phyloP scores from a whole-genome alignment of 2,113 vertebrate genomes.

The Indri indri region DNA sequence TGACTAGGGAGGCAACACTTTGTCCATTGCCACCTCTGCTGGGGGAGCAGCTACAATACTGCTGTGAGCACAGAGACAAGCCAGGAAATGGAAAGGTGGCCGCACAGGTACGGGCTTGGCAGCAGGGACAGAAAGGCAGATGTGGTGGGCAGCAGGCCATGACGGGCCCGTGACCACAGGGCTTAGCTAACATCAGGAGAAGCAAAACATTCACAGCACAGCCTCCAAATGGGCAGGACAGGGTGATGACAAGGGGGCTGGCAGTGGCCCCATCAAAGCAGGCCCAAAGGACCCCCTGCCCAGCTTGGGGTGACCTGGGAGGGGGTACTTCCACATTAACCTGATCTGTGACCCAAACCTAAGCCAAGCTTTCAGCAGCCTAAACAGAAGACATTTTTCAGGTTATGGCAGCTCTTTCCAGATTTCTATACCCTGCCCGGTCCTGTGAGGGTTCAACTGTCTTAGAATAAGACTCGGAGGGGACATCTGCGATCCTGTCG shows the following conservation, averaged over 20 bases:
- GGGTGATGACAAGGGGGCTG: conserved; percentile 50
- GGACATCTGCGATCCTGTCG: too few relatives aligned
- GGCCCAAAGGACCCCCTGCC: neutral
- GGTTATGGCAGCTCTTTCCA: neutral
- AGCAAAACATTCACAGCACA: conserved; percentile 28
- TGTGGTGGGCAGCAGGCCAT: neutral
- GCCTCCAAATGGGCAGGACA: neutral
- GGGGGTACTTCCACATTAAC: neutral
- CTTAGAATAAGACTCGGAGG: neutral
- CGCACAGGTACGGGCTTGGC: neutral
- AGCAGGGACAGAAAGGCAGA: neutral
- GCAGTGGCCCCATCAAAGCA: neutral
- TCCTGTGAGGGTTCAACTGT: neutral
- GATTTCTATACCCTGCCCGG: neutral
- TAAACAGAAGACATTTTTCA: conserved; percentile 12
- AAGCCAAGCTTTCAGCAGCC: neutral
- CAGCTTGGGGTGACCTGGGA: neutral
- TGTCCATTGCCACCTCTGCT: neutral
- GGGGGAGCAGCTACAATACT: neutral
- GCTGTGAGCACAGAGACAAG: neutral
- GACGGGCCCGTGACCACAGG: neutral
- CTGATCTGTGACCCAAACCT: conserved; percentile 1
- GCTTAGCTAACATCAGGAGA: conserved; percentile 34
- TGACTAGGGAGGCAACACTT: neutral
- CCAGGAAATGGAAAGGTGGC: neutral